A percentile compares a stretch with the other conserved stretches of the same genome.
Evolutionary conservation across 2,888 invertebrate species (phyloP).

Genomic region (Rotaria magnacalcarata): DNA sequence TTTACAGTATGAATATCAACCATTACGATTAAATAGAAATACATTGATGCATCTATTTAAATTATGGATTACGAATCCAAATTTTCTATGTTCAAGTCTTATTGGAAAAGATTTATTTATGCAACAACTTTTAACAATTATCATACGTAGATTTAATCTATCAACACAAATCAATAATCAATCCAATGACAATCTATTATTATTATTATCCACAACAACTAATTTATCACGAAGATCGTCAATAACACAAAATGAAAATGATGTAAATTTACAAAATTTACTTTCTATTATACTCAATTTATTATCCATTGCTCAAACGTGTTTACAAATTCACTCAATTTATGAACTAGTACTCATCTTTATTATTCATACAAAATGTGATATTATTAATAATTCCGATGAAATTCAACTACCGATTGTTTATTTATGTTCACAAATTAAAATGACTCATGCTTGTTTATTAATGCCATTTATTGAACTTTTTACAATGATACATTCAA

Average conservation of each 20-base stretch:
- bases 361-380: not conserved
- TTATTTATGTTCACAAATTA: not conserved
- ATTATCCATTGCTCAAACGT: not conserved
- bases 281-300: not conserved
- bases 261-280: not conserved
- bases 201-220: not conserved
- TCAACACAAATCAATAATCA: too few relatives aligned
- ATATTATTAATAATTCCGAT: not conserved
- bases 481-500: not conserved
- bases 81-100: constrained; percentile 27
- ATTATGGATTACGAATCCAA: constrained; percentile 11
- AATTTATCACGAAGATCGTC: not conserved
- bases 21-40: constrained; percentile 12
- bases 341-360: not conserved
- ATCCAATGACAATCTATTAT: not conserved
- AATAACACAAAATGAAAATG: not conserved
- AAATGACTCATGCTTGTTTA: not conserved
- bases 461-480: constrained; percentile 14
- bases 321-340: not conserved
- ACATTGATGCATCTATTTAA: not conserved
- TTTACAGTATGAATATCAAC: constrained; percentile 6
- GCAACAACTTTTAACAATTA: not conserved
- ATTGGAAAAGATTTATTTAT: constrained; percentile 28
- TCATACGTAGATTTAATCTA: not conserved
- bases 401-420: not conserved